Base-by-base conservation (phyloP, 2,113 vertebrate species). In the Agapornis roseicollis region DNA sequence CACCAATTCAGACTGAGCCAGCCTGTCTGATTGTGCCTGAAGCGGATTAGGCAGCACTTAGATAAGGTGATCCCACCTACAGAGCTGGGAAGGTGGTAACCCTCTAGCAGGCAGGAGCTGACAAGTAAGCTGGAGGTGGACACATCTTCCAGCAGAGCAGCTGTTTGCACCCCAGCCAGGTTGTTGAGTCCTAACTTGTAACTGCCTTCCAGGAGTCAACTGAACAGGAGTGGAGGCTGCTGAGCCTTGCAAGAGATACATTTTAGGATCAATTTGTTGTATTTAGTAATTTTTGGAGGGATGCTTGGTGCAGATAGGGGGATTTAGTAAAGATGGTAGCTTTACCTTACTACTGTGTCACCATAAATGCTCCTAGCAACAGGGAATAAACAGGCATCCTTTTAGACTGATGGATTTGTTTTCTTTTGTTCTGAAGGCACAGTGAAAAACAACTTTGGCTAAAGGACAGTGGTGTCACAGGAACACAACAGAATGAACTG, bases 11-110 rank as follows among this genome's bases (percentile, higher is more conserved):
- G 64, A 39, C 31, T 44, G 80, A 79, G 37, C n/a, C 8, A 4
- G 46, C 42, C 46, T 56, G 37, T 23, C 39, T 63, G 88, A 37
- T 10, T 69, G 37, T 80, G 80, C 69, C 33, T 56, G 47, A 24
- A 79, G 55, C 18, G 47, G 42, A 64, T 52, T 33, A 88, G 52
- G 66, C 39, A 82, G 70, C 31, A 42, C 35, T 68, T 55, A 71
- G 78, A 56, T 60, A 84, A 87, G 84, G 80, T 58, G 77, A 91
- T 93, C 70, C 25, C 55, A 93, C 73, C 66, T 82, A 50, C 9
- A 33, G 78, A 27, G 37, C 10, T 0, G 0, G 88, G 74, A 88
- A 82, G 66, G 52, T 85, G 78, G 84, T 61, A 89, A 93, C 79
- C 33, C 44, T 82, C 33, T 2, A 50, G 74, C 58, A 88, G 74